Evolutionary conservation across 2,888 invertebrate species (phyloP).

Genomic region (Drosophila parthenogenetica): DNA sequence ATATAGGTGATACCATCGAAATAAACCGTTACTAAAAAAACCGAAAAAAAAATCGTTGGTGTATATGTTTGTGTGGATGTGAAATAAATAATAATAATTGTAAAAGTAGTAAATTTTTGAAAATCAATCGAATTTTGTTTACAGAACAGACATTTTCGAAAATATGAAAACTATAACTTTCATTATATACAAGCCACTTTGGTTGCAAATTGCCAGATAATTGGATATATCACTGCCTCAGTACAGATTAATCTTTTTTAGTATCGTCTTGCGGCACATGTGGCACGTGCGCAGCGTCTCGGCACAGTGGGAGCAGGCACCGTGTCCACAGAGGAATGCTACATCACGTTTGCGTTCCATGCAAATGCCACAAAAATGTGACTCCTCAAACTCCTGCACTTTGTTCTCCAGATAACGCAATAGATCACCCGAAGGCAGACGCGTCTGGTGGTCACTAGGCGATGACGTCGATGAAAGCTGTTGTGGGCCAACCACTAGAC

Average conservation of each 20-base stretch:
- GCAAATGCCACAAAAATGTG: constrained; percentile 93
- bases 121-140: constrained; percentile 23
- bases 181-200: constrained; percentile 76
- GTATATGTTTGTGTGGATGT: constrained; percentile 8
- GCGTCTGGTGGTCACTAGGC: constrained; percentile 83
- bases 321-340: constrained; percentile 95
- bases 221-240: constrained; percentile 53
- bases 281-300: constrained; percentile 93
- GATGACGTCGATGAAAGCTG: constrained; percentile 71
- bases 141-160: constrained; percentile 23
- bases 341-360: constrained; percentile 93
- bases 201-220: constrained; percentile 61
- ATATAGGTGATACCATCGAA: constrained; percentile 47
- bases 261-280: constrained; percentile 87
- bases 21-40: constrained; percentile 42
- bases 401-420: constrained; percentile 90
- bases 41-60: constrained; percentile 53
- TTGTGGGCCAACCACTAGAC: constrained; percentile 77
- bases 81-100: constrained; percentile 69
- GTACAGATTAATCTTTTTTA: constrained; percentile 85
- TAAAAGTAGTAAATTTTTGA: constrained; percentile 16
- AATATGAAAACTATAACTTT: constrained; percentile 14
- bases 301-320: constrained; percentile 93
- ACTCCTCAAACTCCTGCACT: constrained; percentile 94
- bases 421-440: constrained; percentile 89